A percentile compares a stretch with the other conserved stretches of the same genome.
Conservation (phyloP, 2,888 invertebrate species). For the Lapara coniferarum region DNA sequence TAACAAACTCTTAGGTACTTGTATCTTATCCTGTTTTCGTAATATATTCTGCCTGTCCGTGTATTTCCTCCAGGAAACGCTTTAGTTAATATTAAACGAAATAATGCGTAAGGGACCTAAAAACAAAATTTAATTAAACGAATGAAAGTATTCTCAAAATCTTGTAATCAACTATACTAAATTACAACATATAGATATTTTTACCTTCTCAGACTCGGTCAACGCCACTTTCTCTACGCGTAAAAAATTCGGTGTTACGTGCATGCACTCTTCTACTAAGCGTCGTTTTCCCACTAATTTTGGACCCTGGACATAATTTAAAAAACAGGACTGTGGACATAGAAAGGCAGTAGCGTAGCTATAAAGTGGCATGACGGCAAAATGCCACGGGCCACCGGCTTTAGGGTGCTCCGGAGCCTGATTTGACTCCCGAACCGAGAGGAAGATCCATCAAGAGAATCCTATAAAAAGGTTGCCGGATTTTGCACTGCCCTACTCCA, state of each 20-base stretch:
- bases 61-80: slow-evolving; percentile 39
- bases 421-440: too few species aligned
- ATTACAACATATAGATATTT: not conserved
- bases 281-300: slow-evolving; percentile 85
- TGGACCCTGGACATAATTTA: slow-evolving; percentile 70
- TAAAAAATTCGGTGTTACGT: slow-evolving; percentile 61
- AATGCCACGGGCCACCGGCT: too few species aligned
- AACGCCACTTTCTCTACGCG: slow-evolving; percentile 48
- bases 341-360: too few species aligned
- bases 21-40: slow-evolving; percentile 53
- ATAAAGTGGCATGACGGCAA: too few species aligned
- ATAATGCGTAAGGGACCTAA: slow-evolving; percentile 51
- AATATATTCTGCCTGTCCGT: slow-evolving; percentile 39
- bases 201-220: slow-evolving; percentile 46
- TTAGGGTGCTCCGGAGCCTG: too few species aligned
- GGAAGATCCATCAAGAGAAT: too few species aligned
- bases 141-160: too few species aligned
- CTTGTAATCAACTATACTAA: not conserved
- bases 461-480: too few species aligned
- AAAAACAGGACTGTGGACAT: not conserved
- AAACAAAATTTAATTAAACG: slow-evolving; percentile 16
- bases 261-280: slow-evolving; percentile 82
- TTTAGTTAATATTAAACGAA: slow-evolving; percentile 47
- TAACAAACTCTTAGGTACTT: slow-evolving; percentile 39
- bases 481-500: too few species aligned